Percentiles rank a stretch among this genome's conserved stretches.
Evolutionary conservation across 1,140 invertebrate species (phyloP).

Genomic region (Bombus affinis): DNA sequence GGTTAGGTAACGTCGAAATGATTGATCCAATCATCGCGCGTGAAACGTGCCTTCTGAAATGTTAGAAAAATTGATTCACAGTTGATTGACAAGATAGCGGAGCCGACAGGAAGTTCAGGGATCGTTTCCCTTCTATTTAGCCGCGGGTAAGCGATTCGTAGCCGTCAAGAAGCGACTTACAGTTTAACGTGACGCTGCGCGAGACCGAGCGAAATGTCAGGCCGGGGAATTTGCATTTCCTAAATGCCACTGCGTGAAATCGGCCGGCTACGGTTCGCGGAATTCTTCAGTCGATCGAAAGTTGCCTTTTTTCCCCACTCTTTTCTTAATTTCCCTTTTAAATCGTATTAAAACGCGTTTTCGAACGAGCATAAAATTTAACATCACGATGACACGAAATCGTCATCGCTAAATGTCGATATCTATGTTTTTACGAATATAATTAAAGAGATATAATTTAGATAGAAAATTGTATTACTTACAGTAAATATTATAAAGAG

Average conservation of each 20-base stretch:
- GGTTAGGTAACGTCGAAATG: background rate
- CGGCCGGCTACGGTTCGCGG: background rate
- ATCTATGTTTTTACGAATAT: no score
- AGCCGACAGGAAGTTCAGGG: slow-evolving; percentile 20
- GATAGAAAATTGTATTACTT: no score
- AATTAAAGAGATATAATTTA: no score
- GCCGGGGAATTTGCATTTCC: slow-evolving; percentile 42
- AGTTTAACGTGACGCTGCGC: slow-evolving; percentile 28
- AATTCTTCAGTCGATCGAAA: slow-evolving; percentile 15
- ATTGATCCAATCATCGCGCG: background rate
- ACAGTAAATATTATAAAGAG: no score
- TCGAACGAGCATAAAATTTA: background rate
- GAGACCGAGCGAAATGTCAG: slow-evolving; percentile 47
- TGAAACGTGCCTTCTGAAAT: background rate
- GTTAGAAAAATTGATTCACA: background rate
- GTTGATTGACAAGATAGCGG: background rate
- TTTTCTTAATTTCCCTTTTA: background rate
- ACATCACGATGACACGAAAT: no score
- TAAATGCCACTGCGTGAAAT: slow-evolving; percentile 52
- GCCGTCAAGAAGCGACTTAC: slow-evolving; percentile 31
- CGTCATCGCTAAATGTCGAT: background rate
- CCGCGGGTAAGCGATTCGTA: slow-evolving; percentile 21
- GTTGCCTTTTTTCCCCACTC: background rate
- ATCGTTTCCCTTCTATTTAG: slow-evolving; percentile 27
- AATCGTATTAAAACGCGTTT: background rate